Percentiles rank a stretch among this genome's conserved stretches.
These are phyloP conservation scores for Sprattus sprattus DNA, from an alignment of 2,113 vertebrate genomes.

Conservation along the genomic window DNA sequence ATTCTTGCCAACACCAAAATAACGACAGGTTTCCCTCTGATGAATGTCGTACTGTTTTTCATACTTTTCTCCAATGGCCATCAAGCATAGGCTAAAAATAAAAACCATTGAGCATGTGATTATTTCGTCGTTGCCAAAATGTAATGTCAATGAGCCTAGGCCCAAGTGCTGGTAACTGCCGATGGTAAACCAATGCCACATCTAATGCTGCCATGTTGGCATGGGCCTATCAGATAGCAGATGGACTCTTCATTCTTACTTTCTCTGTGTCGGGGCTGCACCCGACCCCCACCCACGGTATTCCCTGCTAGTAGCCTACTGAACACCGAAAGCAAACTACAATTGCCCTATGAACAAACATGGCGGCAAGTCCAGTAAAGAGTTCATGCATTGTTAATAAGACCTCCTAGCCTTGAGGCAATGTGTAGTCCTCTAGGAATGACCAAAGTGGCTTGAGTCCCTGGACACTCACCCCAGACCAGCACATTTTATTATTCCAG, in stretches of 20 bases:
- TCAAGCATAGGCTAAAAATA: constrained; percentile 81
- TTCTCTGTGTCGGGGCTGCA: no score
- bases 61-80: constrained; percentile 81
- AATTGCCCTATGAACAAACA: background rate
- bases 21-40: background rate
- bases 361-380: background rate
- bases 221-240: background rate
- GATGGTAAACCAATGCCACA: background rate
- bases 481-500: background rate
- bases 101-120: background rate
- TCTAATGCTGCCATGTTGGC: background rate
- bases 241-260: no score
- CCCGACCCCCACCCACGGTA: no score
- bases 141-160: background rate
- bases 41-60: constrained; percentile 38
- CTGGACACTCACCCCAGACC: background rate
- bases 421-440: background rate
- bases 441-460: background rate
- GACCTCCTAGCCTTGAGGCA: background rate
- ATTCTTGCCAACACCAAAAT: background rate
- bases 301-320: background rate
- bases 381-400: background rate
- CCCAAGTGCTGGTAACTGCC: background rate
- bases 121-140: background rate
- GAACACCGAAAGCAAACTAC: background rate